Conservation (phyloP, 2,888 invertebrate species). For the Hirtodrosophila alboralis region DNA sequence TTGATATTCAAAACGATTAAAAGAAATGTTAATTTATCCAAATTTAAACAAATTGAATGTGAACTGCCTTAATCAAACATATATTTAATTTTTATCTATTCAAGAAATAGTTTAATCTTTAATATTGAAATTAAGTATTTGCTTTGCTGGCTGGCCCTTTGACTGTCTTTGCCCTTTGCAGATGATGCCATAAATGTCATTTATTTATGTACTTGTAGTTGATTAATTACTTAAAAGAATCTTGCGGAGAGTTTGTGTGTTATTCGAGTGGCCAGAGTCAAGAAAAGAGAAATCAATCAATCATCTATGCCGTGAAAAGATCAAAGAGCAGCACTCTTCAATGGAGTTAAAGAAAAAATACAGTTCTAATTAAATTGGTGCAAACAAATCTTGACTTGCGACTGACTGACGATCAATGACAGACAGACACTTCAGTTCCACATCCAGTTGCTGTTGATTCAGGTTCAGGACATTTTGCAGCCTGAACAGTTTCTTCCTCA, state of each 20-base stretch:
- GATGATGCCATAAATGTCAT: constrained; percentile 62
- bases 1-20: no score
- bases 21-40: no score
- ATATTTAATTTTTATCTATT: not conserved
- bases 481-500: constrained; percentile 21
- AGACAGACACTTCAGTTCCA: no score
- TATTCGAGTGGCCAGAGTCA: not conserved
- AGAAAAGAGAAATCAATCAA: constrained; percentile 62
- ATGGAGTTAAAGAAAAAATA: constrained; percentile 37
- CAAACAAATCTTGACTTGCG: constrained; percentile 49
- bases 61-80: no score
- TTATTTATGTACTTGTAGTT: constrained; percentile 54
- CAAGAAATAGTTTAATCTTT: not conserved
- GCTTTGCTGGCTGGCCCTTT: constrained; percentile 6
- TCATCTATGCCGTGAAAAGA: constrained; percentile 58
- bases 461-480: constrained; percentile 44
- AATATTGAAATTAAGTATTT: constrained; percentile 8
- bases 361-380: constrained; percentile 64
- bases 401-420: constrained; percentile 24
- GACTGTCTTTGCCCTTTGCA: constrained; percentile 9
- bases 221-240: constrained; percentile 60
- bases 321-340: constrained; percentile 67
- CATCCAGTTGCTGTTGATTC: constrained; percentile 19
- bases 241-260: constrained; percentile 9
- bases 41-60: no score